phyloP scores from a whole-genome alignment of 2,888 invertebrate species.

The Clistopyga incitator region DNA sequence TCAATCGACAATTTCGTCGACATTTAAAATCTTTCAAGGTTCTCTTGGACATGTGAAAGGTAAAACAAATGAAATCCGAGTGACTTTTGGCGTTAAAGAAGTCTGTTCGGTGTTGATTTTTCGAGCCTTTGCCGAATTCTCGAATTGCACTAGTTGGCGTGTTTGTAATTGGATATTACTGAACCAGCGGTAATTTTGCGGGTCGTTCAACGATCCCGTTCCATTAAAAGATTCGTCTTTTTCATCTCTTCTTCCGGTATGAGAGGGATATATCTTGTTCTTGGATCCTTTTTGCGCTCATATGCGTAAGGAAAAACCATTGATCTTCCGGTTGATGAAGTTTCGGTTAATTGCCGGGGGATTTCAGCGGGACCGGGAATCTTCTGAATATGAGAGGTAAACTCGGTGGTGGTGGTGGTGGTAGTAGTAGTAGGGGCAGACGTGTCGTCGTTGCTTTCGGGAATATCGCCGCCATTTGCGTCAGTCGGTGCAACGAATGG shows the following conservation, averaged over 20 bases:
- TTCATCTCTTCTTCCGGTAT: conserved; percentile 80
- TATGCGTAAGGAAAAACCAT: conserved; percentile 82
- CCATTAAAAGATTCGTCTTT: conserved; percentile 68
- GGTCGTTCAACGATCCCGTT: conserved; percentile 73
- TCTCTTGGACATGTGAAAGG: neutral
- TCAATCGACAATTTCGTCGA: neutral
- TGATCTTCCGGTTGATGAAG: conserved; percentile 55
- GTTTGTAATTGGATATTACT: conserved; percentile 5
- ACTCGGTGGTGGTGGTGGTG: conserved; percentile 63
- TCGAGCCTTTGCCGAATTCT: conserved; percentile 51
- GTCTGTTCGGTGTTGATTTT: neutral
- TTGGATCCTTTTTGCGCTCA: conserved; percentile 80
- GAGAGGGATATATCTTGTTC: conserved; percentile 82
- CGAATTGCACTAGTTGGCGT: conserved; percentile 1
- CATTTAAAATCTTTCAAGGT: neutral
- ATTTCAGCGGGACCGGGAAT: conserved; percentile 71
- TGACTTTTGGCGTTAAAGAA: neutral
- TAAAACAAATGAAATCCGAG: conserved; percentile 3
- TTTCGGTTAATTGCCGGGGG: conserved; percentile 35
- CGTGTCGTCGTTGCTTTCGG: conserved; percentile 11
- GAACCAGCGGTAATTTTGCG: conserved; percentile 1
- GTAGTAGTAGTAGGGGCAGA: conserved; percentile 62
- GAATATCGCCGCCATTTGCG: conserved; percentile 36
- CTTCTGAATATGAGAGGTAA: conserved; percentile 77
- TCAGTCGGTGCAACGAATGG: conserved; percentile 63